These are phyloP conservation scores for Diceros bicornis DNA, from an alignment of 2,797 vertebrate species.

Conservation along the genomic window DNA sequence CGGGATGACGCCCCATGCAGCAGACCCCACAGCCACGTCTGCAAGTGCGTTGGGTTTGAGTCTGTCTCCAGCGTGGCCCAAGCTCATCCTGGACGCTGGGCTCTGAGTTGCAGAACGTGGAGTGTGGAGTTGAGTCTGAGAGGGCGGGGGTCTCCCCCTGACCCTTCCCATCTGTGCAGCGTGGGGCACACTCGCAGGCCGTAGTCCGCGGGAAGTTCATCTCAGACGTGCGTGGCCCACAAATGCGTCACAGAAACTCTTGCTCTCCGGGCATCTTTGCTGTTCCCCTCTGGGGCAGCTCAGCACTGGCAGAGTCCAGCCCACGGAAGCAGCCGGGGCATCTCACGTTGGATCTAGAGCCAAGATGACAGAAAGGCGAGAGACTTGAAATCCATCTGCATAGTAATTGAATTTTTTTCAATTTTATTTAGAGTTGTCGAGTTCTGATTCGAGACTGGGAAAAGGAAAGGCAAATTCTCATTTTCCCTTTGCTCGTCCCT, in stretches of 20 bases:
- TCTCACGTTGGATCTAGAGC: accelerated
- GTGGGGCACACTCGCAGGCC: accelerated
- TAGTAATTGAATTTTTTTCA: not conserved
- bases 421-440: not conserved
- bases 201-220: accelerated
- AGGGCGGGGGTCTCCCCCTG: too few species aligned
- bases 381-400: not conserved
- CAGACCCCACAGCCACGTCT: not conserved
- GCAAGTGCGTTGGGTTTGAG: accelerated
- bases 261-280: not conserved
- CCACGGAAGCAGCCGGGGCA: accelerated
- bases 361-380: not conserved
- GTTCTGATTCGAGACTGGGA: not conserved
- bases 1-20: not conserved
- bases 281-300: accelerated
- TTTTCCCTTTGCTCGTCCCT: slow-evolving; percentile 25
- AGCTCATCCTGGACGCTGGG: accelerated
- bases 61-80: accelerated
- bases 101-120: not conserved
- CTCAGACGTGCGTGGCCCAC: accelerated
- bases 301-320: not conserved
- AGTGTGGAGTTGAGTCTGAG: accelerated
- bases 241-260: accelerated
- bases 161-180: accelerated
- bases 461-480: not conserved